Evolutionary conservation across 1,140 invertebrate species (phyloP), one percentile per base, ranked within the genome.

Genomic region (Radopholus similis): DNA sequence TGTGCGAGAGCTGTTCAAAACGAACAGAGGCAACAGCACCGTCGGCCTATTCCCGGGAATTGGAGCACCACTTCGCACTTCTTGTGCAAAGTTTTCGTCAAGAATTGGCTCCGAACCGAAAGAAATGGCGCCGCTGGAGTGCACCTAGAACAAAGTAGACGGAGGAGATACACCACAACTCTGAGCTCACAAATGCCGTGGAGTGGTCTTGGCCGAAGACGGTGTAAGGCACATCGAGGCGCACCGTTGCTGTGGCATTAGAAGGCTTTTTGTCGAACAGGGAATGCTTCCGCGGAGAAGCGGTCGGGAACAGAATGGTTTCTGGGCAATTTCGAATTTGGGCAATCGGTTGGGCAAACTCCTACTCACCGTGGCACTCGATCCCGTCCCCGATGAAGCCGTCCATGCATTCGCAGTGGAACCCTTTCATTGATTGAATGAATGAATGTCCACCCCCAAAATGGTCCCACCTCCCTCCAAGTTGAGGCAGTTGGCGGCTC

Each of bases 351-450:
- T 35, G 37, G 15, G 21, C 26, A 32, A 58, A 58, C 26, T 58
- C 35, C 9, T 21, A 40, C 11, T 56, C 32, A 77, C 73, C 74
- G 40, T 60, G 51, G 49, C 74, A 76, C 34, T 77, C 72, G 35
- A 65, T 35, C 54, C 74, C 74, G 37, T 77, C 49, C 6, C 74
- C 74, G 21, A 74, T 54, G 51, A 70, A 76, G 15, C 74, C 74
- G 9, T 76, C 75, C 56, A 67, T 58, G 49, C 74, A 76, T 37
- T 71, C 47, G 49, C 75, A 76, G 23, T 51, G 66, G 58, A 76
- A 76, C 18, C 71, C n/a, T n/a, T n/a, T n/a, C n/a, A n/a, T n/a
- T n/a, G n/a, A n/a, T n/a, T n/a, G n/a, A n/a, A n/a, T n/a, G n/a
- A n/a, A n/a, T n/a, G n/a, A n/a, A n/a, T n/a, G n/a, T n/a, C n/a